Conservation (phyloP, 2,113 vertebrate species). For the Chunga burmeisteri region DNA sequence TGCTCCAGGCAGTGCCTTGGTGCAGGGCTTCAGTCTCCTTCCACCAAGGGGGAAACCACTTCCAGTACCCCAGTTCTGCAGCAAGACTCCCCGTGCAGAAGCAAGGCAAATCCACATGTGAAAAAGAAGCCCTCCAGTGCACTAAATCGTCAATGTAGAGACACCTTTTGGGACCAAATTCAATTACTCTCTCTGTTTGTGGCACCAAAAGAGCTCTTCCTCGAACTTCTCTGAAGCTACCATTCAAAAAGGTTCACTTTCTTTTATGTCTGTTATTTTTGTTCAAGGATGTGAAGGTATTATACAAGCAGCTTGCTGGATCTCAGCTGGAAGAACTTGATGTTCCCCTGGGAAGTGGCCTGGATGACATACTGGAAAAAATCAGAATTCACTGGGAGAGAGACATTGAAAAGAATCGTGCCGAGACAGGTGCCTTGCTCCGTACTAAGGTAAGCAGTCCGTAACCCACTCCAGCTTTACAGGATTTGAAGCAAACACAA, state of each 20-base stretch:
- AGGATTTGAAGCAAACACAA: not conserved
- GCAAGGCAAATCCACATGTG: not conserved
- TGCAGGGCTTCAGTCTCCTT: not conserved
- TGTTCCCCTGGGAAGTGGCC: conserved; percentile 80
- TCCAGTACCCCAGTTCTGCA: not conserved
- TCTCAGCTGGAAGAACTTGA: conserved; percentile 84
- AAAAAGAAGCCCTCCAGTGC: not conserved
- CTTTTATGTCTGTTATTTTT: not conserved
- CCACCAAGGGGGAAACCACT: not conserved
- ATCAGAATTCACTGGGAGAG: conserved; percentile 92
- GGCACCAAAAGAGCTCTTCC: not conserved
- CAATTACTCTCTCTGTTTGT: not conserved
- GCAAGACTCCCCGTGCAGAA: not conserved
- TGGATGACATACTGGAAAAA: conserved; percentile 88
- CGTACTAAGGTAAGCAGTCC: conserved; percentile 81
- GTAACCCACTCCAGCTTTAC: not conserved
- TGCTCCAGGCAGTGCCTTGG: not conserved
- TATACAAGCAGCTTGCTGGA: conserved; percentile 90
- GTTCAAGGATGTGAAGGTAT: conserved; percentile 85
- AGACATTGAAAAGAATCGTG: conserved; percentile 84
- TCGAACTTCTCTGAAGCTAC: not conserved
- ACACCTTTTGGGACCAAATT: not conserved
- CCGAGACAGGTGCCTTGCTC: conserved; percentile 81
- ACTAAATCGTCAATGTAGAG: not conserved
- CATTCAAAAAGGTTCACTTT: not conserved